Base-by-base conservation (phyloP, 2,888 invertebrate genomes). In the Thera britannica region DNA sequence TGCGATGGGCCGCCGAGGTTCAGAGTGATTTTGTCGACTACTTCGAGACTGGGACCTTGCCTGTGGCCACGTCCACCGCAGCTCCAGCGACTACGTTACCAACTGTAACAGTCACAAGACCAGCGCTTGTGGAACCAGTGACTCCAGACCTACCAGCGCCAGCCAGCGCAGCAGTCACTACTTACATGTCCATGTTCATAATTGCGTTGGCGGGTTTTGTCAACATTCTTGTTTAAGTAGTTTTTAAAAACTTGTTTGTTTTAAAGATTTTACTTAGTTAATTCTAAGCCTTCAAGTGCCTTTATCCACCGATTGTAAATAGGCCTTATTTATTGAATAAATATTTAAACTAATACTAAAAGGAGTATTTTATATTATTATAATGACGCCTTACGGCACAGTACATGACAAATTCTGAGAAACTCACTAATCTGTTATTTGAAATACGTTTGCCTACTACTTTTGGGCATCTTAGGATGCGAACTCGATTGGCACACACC, bases 11-110 rank as follows among this genome's bases (percentile, higher is more conserved):
- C 0, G 49, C 68, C 0, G 72, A 72, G 0, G 75, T 84, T 2
- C 74, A 80, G 11, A 49, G 9, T 0, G 89, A 90, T 52, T 62
- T 93, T n/a, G 71, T 70, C 49, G 68, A 75, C 36, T 93, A 86
- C 75, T 79, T 92, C 12, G 66, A 60, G 0, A 78, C 65, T 34
- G 88, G 84, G 0, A 73, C 82, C 35, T 74, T 74, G 2, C 62
- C 75, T 0, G 65, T 72, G 0, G 58, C 72, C 0, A 64, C 73
- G 0, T 70, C 76, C 3, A 70, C 75, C 0, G 67, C 78, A 2
- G 57, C 59, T 0, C 52, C 69, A 5, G 44, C 62, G 0, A 55
- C 67, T 0, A 59, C 68, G 0, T 68, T 73, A 0, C 49, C 70
- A 0, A 55, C 73, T 0, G 44, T 61, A 0, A 83, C 83, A 0